Base-by-base conservation (phyloP, 2,888 invertebrate species). In the Campoplex capitator region DNA sequence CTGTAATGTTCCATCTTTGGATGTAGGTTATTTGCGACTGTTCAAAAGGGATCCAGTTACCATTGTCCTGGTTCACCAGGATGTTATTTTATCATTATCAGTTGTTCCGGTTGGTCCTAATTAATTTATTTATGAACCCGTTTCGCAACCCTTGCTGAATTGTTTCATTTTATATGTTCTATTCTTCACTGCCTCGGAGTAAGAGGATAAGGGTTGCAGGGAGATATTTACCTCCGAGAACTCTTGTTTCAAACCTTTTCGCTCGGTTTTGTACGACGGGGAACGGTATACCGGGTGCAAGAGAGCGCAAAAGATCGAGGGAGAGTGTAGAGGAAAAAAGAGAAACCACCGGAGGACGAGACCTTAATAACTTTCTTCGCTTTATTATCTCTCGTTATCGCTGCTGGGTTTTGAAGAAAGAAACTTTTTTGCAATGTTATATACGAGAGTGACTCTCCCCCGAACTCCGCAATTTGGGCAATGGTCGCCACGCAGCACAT, bases 91-190 rank as follows among this genome's bases (percentile, higher is more conserved):
- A 92, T 92, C 92, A 93, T 93, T 93, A 93, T 93, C 92, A 91
- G 91, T 90, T 89, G 89, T 88, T 89, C 89, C 85, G 89, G 90
- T 90, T 85, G 88, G 89, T 90, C 89, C 92, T 93, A 93, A 93
- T 93, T 93, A 93, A 93, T 93, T 93, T 92, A 93, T 93, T 93
- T 93, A 93, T 93, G 93, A 93, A 93, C 91, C 70, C 28, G 45
- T 62, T 73, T 51, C 11, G n/a, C 42, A 51, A 80, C 35, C 68
- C 78, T 23, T 67, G 76, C 54, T 87, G 84, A 81, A 85, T 81
- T 65, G 74, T 56, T 75, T 38, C 75, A 65, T 56, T 67, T 68
- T 35, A 35, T 75, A 80, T 70, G 35, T 71, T 51, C 51, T 38
- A n/a, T 67, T 38, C 62, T 48, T 54, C 78, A 35, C 58, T 38